Conservation (phyloP, 2,797 vertebrate species). For the Premnoplex brunnescens region DNA sequence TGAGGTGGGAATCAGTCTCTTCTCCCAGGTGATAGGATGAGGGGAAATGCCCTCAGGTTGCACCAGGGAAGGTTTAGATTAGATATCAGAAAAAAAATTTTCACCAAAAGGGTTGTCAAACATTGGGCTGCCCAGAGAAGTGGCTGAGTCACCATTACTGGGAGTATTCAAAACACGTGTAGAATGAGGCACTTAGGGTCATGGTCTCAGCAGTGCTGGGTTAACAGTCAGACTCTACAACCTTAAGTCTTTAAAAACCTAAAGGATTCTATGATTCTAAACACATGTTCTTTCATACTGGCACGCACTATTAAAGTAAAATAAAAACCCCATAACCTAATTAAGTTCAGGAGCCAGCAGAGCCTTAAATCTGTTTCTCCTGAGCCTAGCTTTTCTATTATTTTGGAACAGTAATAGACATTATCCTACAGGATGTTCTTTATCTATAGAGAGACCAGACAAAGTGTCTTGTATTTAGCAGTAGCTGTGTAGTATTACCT, state of each 20-base stretch:
- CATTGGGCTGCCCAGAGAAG: neutral
- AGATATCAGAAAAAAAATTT: neutral
- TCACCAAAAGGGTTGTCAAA: neutral
- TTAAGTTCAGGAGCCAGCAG: constrained; percentile 9
- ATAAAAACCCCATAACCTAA: neutral
- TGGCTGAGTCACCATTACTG: neutral
- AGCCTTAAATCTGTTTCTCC: neutral
- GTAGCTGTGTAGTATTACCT: neutral
- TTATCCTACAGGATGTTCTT: neutral
- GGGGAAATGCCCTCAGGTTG: neutral
- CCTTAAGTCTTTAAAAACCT: neutral
- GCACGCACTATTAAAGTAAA: neutral
- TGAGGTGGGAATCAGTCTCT: neutral
- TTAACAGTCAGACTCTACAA: neutral
- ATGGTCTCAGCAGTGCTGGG: neutral
- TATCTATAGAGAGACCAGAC: neutral
- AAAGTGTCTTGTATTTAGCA: neutral
- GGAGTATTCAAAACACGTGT: neutral
- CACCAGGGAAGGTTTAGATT: neutral
- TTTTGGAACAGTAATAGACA: neutral
- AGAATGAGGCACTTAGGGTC: neutral
- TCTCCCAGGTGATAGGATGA: neutral
- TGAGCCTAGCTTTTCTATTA: neutral
- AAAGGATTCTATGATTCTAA: neutral
- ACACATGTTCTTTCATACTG: neutral